These are phyloP conservation scores for Apogon talboti DNA, from an alignment of 2,797 vertebrate genomes.

Conservation along the genomic window DNA sequence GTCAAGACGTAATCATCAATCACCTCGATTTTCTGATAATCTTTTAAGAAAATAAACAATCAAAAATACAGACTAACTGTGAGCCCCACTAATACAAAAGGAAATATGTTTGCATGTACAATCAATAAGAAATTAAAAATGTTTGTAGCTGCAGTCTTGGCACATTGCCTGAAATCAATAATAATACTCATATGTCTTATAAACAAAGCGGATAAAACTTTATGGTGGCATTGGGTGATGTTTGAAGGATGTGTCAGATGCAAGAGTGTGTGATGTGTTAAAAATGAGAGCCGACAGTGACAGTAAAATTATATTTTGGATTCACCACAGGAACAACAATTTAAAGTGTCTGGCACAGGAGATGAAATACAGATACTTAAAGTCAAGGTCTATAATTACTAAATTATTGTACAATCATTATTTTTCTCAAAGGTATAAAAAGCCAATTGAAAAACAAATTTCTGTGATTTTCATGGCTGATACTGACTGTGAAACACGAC, in stretches of 20 bases:
- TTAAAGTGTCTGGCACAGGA: slow-evolving; percentile 25
- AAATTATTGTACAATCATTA: slow-evolving; percentile 62
- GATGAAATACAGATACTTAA: slow-evolving; percentile 50
- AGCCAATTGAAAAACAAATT: slow-evolving; percentile 63
- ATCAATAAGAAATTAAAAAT: slow-evolving; percentile 14
- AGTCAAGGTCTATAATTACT: slow-evolving; percentile 55
- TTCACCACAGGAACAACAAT: slow-evolving; percentile 22
- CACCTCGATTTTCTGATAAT: no score
- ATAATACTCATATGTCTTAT: neutral
- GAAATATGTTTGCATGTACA: neutral
- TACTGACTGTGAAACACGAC: slow-evolving; percentile 61
- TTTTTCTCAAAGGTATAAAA: slow-evolving; percentile 46
- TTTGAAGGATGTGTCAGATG: slow-evolving; percentile 26
- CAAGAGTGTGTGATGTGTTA: slow-evolving; percentile 22
- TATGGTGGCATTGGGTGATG: slow-evolving; percentile 5
- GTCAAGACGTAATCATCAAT: no score
- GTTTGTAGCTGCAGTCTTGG: neutral
- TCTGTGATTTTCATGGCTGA: slow-evolving; percentile 55
- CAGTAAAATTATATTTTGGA: slow-evolving; percentile 40
- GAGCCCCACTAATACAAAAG: neutral
- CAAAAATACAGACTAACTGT: no score
- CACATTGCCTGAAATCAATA: neutral
- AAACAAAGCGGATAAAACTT: slow-evolving; percentile 3
- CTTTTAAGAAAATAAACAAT: no score
- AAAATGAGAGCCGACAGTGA: slow-evolving; percentile 33